Base-by-base conservation (phyloP, 2,797 vertebrate genomes). In the Triplophysa bombifrons region DNA sequence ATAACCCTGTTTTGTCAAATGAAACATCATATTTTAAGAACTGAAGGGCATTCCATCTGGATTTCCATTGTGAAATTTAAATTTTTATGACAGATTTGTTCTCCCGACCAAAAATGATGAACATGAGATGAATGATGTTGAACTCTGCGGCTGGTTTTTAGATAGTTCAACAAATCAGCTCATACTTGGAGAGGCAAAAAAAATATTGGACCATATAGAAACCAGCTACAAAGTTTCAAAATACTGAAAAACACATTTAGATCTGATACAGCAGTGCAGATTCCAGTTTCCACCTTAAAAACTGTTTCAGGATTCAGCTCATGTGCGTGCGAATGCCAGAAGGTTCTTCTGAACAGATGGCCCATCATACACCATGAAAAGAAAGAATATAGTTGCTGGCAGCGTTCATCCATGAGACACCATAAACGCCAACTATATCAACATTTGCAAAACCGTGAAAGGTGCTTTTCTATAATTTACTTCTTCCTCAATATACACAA, bases 271-370 rank as follows among this genome's bases (percentile, higher is more conserved):
- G 55, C 56, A 60, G n/a, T 12, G 53, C 55, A 20, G 56, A 60
- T 60, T 27, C 22, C 22, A 60, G 25, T 27, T 76, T 20, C 7
- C 8, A 55, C 44, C 30, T 20, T 78, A 25, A 71, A 50, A 63
- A 27, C 41, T 19, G 44, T 61, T 78, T 78, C 20, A 19, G 20
- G 68, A 78, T 78, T 70, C 55, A 50, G 20, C 56, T 71, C 27
- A n/a, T 70, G 65, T 60, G 8, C 64, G 11, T 34, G 53, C 56
- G 74, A 48, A 70, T 51, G 66, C 20, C 76, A 72, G 76, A 72
- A 30, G 76, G 48, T 53, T 72, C 68, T 72, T 71, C 25, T 53
- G 58, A 51, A 64, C 68, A 78, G 76, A 64, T 72, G 68, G 76
- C 60, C 38, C 58, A 53, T 78, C 46, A 78, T 53, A 53, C 48